These are phyloP conservation scores for Neuroscelio doddi DNA, from an alignment of 2,888 invertebrate genomes.

Conservation along the genomic window DNA sequence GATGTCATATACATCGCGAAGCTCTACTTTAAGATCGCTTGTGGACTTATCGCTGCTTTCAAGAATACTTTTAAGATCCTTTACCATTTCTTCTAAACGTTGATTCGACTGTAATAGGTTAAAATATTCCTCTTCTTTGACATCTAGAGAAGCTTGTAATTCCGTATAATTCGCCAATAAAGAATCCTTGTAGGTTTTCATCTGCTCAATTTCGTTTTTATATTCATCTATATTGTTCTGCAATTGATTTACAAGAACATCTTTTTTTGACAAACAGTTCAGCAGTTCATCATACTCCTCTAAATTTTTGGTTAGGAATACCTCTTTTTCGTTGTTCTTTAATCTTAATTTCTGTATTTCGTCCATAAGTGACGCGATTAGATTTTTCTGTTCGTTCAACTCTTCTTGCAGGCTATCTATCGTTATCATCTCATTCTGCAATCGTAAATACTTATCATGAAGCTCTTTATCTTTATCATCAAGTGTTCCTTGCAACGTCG, in stretches of 20 bases:
- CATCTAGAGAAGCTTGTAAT: slow-evolving; percentile 56
- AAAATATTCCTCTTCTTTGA: slow-evolving; percentile 72
- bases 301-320: slow-evolving; percentile 72
- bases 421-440: slow-evolving; percentile 56
- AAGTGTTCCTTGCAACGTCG: slow-evolving; percentile 72
- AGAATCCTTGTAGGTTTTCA: slow-evolving; percentile 12
- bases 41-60: slow-evolving; percentile 53
- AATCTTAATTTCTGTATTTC: slow-evolving; percentile 52
- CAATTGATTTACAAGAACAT: slow-evolving; percentile 67
- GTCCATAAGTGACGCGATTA: slow-evolving; percentile 65
- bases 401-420: slow-evolving; percentile 69
- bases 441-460: slow-evolving; percentile 52
- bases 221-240: slow-evolving; percentile 44
- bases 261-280: slow-evolving; percentile 74
- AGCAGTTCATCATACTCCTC: slow-evolving; percentile 76
- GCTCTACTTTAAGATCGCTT: slow-evolving; percentile 55
- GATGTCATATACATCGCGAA: slow-evolving; percentile 73
- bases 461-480: slow-evolving; percentile 73
- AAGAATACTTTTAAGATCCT: slow-evolving; percentile 57
- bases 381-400: slow-evolving; percentile 74
- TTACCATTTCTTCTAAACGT: slow-evolving; percentile 59
- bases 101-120: slow-evolving; percentile 63
- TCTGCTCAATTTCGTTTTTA: slow-evolving; percentile 28
- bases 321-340: slow-evolving; percentile 51
- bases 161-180: slow-evolving; percentile 23